Evolutionary conservation across 53 echinoderm and acorn worm species (phyloP).

Genomic region (Henricia sp.): DNA sequence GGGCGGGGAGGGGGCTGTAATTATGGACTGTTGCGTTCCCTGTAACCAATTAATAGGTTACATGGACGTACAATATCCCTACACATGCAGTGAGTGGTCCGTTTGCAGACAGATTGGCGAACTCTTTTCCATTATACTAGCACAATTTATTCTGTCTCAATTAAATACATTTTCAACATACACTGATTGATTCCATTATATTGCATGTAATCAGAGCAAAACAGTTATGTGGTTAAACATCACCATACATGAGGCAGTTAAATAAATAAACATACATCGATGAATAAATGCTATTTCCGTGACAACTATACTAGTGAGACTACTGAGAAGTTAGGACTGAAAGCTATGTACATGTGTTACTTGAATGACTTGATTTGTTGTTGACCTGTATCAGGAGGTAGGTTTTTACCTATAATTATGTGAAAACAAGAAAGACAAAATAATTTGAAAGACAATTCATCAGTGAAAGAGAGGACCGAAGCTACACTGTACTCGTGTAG

Average conservation of each 20-base stretch:
- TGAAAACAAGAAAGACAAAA: conserved; percentile 25
- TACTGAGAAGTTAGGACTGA: background rate
- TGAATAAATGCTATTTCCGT: background rate
- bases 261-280: conserved; percentile 46
- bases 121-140: conserved; percentile 54
- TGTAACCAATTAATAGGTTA: no score
- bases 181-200: conserved; percentile 63
- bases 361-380: background rate
- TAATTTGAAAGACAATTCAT: conserved; percentile 45
- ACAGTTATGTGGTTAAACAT: conserved; percentile 40
- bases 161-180: conserved; percentile 60
- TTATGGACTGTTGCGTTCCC: no score
- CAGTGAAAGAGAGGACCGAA: conserved; percentile 6
- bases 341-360: background rate
- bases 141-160: conserved; percentile 56
- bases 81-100: no score
- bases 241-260: conserved; percentile 25
- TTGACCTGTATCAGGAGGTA: conserved; percentile 28
- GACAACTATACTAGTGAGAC: conserved; percentile 27
- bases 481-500: background rate
- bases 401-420: conserved; percentile 11
- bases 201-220: conserved; percentile 62
- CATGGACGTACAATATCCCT: no score
- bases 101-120: no score
- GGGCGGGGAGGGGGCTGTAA: no score